phyloP scores from a whole-genome alignment of 2,113 vertebrate genomes.

The Myxocyprinus asiaticus region DNA sequence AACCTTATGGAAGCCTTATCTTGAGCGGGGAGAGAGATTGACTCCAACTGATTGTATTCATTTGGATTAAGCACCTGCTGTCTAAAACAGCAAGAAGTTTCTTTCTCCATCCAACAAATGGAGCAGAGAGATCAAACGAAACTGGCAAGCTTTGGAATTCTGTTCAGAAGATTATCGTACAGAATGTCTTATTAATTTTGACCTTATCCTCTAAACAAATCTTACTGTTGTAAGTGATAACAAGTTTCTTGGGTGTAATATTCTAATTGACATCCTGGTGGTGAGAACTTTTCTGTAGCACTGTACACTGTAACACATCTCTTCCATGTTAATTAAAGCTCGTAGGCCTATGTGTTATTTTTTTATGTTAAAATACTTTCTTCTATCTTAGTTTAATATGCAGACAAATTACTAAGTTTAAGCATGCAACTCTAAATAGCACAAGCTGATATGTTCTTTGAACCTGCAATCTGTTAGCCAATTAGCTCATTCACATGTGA shows the following conservation, averaged over 20 bases:
- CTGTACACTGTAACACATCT: not conserved
- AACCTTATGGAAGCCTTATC: conserved; percentile 77
- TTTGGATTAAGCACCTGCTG: conserved; percentile 69
- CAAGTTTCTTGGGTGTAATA: not conserved
- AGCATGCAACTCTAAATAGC: too few relatives aligned
- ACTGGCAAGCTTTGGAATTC: conserved; percentile 26
- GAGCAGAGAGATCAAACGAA: conserved; percentile 23
- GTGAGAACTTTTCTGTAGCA: not conserved
- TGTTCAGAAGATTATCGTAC: not conserved
- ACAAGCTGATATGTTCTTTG: too few relatives aligned
- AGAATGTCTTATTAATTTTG: not conserved
- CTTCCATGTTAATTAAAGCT: not conserved
- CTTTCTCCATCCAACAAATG: conserved; percentile 46
- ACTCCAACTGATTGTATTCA: conserved; percentile 64
- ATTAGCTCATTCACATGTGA: too few relatives aligned
- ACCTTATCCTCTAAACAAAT: not conserved
- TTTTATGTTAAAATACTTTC: too few relatives aligned
- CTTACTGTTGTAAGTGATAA: not conserved
- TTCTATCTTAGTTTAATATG: not conserved
- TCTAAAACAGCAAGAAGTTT: conserved; percentile 56
- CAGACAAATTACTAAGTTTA: too few relatives aligned
- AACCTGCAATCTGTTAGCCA: not conserved
- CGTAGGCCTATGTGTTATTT: not conserved
- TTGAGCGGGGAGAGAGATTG: conserved; percentile 61
- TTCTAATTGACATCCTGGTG: not conserved